Conservation (phyloP, 2,888 invertebrate species). For the Himalopsyche tibetana region DNA sequence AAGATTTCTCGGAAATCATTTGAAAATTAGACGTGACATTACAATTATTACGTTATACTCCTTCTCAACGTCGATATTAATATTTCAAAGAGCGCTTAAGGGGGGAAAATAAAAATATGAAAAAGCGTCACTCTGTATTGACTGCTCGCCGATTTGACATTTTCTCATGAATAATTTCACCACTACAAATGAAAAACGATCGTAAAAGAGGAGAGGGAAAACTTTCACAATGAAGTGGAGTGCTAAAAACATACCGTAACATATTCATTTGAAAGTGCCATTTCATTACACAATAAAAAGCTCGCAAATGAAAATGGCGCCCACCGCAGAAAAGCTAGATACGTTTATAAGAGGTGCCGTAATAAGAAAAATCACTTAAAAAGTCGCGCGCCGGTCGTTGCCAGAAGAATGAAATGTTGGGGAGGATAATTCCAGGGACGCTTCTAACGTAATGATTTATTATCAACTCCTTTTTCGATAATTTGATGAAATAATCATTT, state of each 20-base stretch:
- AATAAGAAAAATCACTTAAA: constrained; percentile 77
- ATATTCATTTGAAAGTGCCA: constrained; percentile 64
- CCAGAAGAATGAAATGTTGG: constrained; percentile 50
- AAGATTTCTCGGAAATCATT: background rate
- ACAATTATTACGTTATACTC: constrained; percentile 2
- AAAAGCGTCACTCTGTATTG: constrained; percentile 57
- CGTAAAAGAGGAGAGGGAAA: constrained; percentile 60
- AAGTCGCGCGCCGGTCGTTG: constrained; percentile 68
- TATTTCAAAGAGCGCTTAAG: constrained; percentile 48
- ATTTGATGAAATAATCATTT: too few species aligned
- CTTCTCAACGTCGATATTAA: constrained; percentile 47
- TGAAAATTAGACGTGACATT: background rate
- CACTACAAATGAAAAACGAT: constrained; percentile 61
- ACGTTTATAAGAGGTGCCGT: constrained; percentile 69
- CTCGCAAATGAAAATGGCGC: constrained; percentile 61
- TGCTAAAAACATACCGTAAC: constrained; percentile 62
- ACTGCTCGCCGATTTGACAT: constrained; percentile 63
- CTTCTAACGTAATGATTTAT: background rate
- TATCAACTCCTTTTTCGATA: background rate
- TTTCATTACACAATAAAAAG: constrained; percentile 65
- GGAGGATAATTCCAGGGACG: constrained; percentile 49
- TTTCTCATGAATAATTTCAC: constrained; percentile 65
- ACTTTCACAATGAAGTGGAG: constrained; percentile 60
- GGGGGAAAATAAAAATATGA: constrained; percentile 49
- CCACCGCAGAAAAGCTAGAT: constrained; percentile 59